These are phyloP conservation scores for Thecophora atra DNA, from an alignment of 2,888 invertebrate genomes.

Conservation along the genomic window DNA sequence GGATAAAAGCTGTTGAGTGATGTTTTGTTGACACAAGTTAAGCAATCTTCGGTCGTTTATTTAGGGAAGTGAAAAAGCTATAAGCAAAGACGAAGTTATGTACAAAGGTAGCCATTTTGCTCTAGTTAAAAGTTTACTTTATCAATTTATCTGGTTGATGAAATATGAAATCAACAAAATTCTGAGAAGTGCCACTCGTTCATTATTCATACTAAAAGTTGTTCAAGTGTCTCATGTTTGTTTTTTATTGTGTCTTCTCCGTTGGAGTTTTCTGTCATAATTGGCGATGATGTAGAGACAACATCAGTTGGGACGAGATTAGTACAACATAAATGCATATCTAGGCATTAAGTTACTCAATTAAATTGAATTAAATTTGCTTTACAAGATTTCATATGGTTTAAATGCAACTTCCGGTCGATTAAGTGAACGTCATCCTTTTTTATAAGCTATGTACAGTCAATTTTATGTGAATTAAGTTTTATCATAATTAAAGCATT, in stretches of 20 bases:
- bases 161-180: neutral
- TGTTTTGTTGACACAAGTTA: too few relatives aligned
- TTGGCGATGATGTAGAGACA: neutral
- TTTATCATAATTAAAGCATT: too few relatives aligned
- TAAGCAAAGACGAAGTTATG: neutral
- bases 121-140: conserved; percentile 31
- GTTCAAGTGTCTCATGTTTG: neutral
- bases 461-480: too few relatives aligned
- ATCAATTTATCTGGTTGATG: conserved; percentile 13
- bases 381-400: conserved; percentile 8
- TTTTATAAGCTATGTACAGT: too few relatives aligned
- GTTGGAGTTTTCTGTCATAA: neutral
- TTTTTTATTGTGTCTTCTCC: neutral
- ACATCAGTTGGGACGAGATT: neutral
- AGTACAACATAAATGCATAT: neutral
- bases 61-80: too few relatives aligned
- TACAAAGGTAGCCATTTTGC: too few relatives aligned
- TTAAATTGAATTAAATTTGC: conserved; percentile 37
- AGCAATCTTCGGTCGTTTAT: too few relatives aligned
- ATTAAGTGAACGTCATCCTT: neutral
- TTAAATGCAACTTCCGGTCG: conserved; percentile 31
- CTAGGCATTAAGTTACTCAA: conserved; percentile 21
- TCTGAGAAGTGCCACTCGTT: neutral
- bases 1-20: too few relatives aligned
- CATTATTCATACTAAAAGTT: neutral